phyloP scores from a whole-genome alignment of 2,113 vertebrate species.

The Tetrao urogallus region DNA sequence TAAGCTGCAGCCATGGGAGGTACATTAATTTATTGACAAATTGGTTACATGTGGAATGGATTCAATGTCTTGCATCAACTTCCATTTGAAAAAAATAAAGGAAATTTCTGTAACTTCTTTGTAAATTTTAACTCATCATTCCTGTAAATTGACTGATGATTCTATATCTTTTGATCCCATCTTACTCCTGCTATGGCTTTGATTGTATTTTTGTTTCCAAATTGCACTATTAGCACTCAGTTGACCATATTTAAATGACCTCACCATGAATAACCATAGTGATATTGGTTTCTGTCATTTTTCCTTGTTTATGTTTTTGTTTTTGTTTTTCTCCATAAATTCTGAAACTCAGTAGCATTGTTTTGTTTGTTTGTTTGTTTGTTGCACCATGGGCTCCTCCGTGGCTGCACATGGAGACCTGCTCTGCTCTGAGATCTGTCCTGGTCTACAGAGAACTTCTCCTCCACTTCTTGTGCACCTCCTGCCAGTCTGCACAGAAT shows the following conservation, averaged over 20 bases:
- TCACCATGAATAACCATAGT: neutral
- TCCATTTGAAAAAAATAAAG: neutral
- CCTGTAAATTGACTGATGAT: neutral
- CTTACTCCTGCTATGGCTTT: neutral
- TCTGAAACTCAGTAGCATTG: neutral
- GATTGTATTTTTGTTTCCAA: neutral
- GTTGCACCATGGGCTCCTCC: no score
- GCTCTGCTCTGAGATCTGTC: no score
- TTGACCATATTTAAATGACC: neutral
- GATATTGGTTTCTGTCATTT: accelerated
- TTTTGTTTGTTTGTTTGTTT: neutral
- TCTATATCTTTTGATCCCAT: neutral
- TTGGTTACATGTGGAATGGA: neutral
- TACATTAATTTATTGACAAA: neutral
- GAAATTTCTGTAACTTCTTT: neutral
- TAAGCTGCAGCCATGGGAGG: neutral
- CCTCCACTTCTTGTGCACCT: no score
- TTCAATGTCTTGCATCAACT: neutral
- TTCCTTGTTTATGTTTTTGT: neutral
- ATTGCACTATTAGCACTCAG: neutral
- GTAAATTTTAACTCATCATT: neutral
- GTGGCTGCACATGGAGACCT: no score
- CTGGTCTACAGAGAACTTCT: no score
- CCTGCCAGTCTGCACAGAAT: no score
- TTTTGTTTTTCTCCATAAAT: neutral